These are phyloP conservation scores for Pelvicachromis taeniatus DNA, from an alignment of 2,113 vertebrate genomes.

Conservation along the genomic window DNA sequence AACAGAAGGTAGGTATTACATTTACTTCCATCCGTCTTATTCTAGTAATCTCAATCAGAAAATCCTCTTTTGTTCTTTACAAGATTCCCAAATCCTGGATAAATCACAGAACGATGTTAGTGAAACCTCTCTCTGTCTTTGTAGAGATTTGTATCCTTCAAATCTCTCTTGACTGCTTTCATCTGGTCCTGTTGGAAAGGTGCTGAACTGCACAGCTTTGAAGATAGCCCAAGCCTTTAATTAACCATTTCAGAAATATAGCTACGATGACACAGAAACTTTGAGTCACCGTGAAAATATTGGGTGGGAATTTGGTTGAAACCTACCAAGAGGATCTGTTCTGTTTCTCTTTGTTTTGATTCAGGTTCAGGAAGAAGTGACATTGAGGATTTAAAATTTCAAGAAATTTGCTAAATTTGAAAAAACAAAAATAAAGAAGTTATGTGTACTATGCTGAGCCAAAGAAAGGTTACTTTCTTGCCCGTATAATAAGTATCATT, in stretches of 20 bases:
- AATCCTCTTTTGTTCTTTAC: constrained; percentile 33
- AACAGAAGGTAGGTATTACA: not conserved
- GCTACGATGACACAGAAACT: not conserved
- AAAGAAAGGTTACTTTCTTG: not conserved
- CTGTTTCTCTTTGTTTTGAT: not conserved
- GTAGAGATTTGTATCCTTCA: constrained; percentile 13
- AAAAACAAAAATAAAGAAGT: too few relatives aligned
- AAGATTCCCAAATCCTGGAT: constrained; percentile 29
- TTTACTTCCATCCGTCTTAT: not conserved
- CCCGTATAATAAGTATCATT: not conserved
- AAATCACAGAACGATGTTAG: constrained; percentile 1
- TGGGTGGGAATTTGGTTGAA: not conserved
- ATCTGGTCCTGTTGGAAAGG: not conserved
- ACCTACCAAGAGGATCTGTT: not conserved
- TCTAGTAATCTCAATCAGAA: constrained; percentile 11
- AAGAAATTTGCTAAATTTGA: too few relatives aligned
- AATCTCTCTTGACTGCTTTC: not conserved
- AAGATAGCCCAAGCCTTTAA: not conserved
- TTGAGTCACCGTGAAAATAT: not conserved
- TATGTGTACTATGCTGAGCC: not conserved
- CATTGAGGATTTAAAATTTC: too few relatives aligned
- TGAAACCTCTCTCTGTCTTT: constrained; percentile 2
- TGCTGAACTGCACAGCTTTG: not conserved
- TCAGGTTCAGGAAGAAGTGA: not conserved
- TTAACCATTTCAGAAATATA: not conserved